Evolutionary conservation across 2,888 invertebrate genomes (phyloP).

Genomic region (Pseudanteris insignis): DNA sequence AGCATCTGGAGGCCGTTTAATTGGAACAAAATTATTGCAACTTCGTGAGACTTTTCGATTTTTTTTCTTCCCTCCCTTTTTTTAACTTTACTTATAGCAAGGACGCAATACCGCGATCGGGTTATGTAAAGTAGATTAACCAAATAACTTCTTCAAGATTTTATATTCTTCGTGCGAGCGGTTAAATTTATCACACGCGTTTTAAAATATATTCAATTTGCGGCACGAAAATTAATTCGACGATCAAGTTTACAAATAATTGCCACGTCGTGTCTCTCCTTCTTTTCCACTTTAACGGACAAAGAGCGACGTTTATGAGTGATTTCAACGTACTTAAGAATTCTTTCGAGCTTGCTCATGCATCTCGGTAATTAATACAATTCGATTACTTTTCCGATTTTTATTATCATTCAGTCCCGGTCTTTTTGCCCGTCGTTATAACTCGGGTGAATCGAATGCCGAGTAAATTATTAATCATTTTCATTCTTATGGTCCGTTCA

Average conservation of each 20-base stretch:
- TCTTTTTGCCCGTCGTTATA: too few relatives aligned
- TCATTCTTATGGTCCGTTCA: too few relatives aligned
- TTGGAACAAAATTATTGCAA: constrained; percentile 32
- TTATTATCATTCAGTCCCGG: too few relatives aligned
- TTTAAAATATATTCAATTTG: constrained; percentile 32
- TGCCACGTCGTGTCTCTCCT: constrained; percentile 1
- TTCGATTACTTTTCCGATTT: too few relatives aligned
- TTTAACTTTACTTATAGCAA: too few relatives aligned
- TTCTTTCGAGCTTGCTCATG: too few relatives aligned
- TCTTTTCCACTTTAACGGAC: too few relatives aligned
- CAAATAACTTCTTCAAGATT: constrained; percentile 32
- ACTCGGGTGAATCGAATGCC: too few relatives aligned
- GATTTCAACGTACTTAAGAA: too few relatives aligned
- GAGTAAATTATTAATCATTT: too few relatives aligned
- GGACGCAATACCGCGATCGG: constrained; percentile 8
- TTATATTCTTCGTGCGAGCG: constrained; percentile 25
- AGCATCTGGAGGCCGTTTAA: constrained; percentile 29
- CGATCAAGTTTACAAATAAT: constrained; percentile 19
- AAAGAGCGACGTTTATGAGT: too few relatives aligned
- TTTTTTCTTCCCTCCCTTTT: not conserved
- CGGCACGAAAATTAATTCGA: constrained; percentile 11
- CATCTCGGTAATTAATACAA: too few relatives aligned
- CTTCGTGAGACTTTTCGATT: constrained; percentile 9
- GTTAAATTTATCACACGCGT: constrained; percentile 16
- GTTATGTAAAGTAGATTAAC: constrained; percentile 41